Base-by-base conservation (phyloP, 37 sponge, comb jelly and placozoan genomes). In the Spongilla lacustris region DNA sequence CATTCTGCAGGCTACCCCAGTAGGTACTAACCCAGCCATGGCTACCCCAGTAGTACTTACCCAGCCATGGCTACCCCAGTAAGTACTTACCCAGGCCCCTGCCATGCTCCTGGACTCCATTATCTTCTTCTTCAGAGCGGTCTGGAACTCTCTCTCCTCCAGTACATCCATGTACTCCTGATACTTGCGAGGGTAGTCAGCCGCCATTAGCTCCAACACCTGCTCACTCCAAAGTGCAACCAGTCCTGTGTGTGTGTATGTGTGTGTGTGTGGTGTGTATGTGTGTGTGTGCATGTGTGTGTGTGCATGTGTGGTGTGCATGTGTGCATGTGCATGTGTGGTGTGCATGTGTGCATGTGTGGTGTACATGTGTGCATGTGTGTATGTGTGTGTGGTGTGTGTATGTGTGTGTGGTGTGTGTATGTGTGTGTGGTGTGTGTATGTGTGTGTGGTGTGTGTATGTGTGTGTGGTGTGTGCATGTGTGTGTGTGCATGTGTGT, bases 151-250 rank as follows among this genome's bases (percentile, higher is more conserved):
- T 83, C 87, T 89, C 83, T 93, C 87, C 69, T 85, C 83, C 1
- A 89, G 35, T 13, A 89, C 80, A 25, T 46, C 41, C 78, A 86
- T 75, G 66, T 93, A 93, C 71, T 93, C 91, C 41, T 76, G 35
- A 19, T 78, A 84, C 79, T 83, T 89, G 36, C 2, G 27, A 67
- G 87, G 87, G 10, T 81, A 96, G 27, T 96, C 96, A 32, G 82
- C 90, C 30, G 38, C 70, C 96, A 96, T 96, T 67, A 92, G 36
- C 49, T 88, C 88, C 58, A 89, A 36, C 13, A 96, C 92, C 38
- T 92, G 93, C 69, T 85, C 80, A 34, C 24, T 31, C 8, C 34
- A 36, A 24, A 37, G 49, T 77, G 78, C 36, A 35, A 37, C 37
- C 36, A 38, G 27, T 14, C 36, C 37, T 77, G 78, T 77, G 78